Percentiles rank a stretch among this genome's conserved stretches.
Conservation (phyloP, 2,888 invertebrate species). For the Tiphia femorata region DNA sequence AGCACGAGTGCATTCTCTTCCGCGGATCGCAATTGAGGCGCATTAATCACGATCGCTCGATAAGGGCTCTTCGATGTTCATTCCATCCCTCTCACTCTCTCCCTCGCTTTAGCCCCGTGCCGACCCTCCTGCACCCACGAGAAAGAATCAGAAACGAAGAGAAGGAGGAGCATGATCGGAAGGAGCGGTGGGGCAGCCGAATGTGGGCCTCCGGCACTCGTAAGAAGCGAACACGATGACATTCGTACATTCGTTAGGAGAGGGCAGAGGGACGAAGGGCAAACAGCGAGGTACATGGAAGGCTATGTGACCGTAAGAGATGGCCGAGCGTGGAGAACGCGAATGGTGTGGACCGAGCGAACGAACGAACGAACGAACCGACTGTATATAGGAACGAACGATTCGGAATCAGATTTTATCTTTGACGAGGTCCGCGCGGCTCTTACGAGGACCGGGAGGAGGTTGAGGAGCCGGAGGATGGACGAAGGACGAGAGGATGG, state of each 20-base stretch:
- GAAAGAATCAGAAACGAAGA: conserved; percentile 5
- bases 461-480: neutral
- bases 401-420: conserved; percentile 67
- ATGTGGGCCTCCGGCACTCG: conserved; percentile 37
- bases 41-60: conserved; percentile 45
- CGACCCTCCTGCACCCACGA: conserved; percentile 9
- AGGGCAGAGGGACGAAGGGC: conserved; percentile 42
- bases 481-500: neutral
- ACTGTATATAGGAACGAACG: conserved; percentile 59
- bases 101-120: too few species aligned
- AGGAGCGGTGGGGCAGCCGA: conserved; percentile 8
- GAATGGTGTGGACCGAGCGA: conserved; percentile 42
- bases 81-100: conserved; percentile 16
- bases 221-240: conserved; percentile 51
- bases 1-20: neutral
- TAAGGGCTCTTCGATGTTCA: conserved; percentile 12
- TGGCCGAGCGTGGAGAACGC: conserved; percentile 50
- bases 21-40: conserved; percentile 34
- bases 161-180: too few species aligned
- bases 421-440: conserved; percentile 59
- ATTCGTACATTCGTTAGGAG: conserved; percentile 46
- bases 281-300: conserved; percentile 49
- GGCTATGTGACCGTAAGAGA: conserved; percentile 46
- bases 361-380: conserved; percentile 48
- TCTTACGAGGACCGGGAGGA: neutral